These are phyloP conservation scores for Archips crataeganus DNA, from an alignment of 2,888 invertebrate genomes.

Conservation along the genomic window DNA sequence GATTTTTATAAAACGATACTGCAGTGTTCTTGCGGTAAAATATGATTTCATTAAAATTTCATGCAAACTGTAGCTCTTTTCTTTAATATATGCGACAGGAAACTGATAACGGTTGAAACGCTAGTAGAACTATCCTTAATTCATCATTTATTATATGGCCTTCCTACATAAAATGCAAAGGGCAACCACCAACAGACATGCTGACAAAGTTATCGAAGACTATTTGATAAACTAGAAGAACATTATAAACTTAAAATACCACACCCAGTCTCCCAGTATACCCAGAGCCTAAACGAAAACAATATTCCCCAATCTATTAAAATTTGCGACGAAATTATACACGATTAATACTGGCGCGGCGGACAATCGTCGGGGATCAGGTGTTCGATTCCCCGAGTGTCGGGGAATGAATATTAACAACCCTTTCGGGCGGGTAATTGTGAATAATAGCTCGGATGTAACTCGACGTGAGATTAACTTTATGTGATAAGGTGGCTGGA, in stretches of 20 bases:
- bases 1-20: no score
- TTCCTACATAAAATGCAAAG: no score
- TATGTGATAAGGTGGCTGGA: conserved; percentile 59
- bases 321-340: conserved; percentile 64
- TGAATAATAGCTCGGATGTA: conserved; percentile 75
- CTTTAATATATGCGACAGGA: no score
- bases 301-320: conserved; percentile 57
- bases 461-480: conserved; percentile 70
- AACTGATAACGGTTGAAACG: no score
- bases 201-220: no score
- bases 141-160: no score
- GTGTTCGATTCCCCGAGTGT: conserved; percentile 67
- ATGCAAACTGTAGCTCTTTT: no score
- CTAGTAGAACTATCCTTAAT: no score
- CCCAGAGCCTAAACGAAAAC: conserved; percentile 47
- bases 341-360: conserved; percentile 63
- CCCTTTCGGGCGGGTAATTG: conserved; percentile 78
- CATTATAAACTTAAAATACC: background rate
- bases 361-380: conserved; percentile 60
- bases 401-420: conserved; percentile 82
- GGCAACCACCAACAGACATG: no score
- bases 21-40: no score
- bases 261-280: conserved; percentile 11
- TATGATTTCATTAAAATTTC: no score
- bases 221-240: no score